Base-by-base conservation (phyloP, 2,113 vertebrate species). In the Oostethus manadensis region DNA sequence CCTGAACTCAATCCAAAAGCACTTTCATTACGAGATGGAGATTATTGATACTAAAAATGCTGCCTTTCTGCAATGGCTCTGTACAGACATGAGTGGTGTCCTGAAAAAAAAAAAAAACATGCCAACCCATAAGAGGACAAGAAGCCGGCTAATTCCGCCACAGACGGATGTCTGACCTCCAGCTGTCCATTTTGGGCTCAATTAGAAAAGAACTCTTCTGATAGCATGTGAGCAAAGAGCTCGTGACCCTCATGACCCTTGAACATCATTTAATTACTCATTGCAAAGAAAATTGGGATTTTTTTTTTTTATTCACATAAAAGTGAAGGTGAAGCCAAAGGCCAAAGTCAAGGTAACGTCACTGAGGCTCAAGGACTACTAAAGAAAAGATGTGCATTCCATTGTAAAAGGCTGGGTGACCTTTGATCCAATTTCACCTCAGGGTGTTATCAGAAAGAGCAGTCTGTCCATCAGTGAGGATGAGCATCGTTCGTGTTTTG, bases 121-220 rank as follows among this genome's bases (percentile, higher is more conserved):
- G 38, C 10, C 3, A 22, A 71, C 64, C 69, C 73, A 77, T 77
- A 69, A 61, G 23, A 54, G 48, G 55, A 72, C 9, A 56, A 54
- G 54, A 70, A 70, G 61, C 57, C 40, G n/a, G 71, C 79, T 73
- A 77, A 80, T 81, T 78, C 77, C 65, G 55, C 66, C 63, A 64
- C 78, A 38, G 67, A 73, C 73, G 75, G 78, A 88, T 76, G 74
- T 51, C 73, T 76, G 81, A 77, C 81, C 77, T 81, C 77, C 80
- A 81, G 80, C 80, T 86, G 83, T 87, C 84, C 62, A 69, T 77
- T 81, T 80, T 78, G 65, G 71, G 71, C 71, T 85, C 78, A 86
- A 75, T 86, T 83, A 84, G 58, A 66, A 70, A 71, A 78, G 56
- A 79, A 76, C 67, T 67, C 70, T 70, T 56, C 66, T 40, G 11